Evolutionary conservation across 2,888 invertebrate genomes (phyloP).

Genomic region (Drosophila macrospina): DNA sequence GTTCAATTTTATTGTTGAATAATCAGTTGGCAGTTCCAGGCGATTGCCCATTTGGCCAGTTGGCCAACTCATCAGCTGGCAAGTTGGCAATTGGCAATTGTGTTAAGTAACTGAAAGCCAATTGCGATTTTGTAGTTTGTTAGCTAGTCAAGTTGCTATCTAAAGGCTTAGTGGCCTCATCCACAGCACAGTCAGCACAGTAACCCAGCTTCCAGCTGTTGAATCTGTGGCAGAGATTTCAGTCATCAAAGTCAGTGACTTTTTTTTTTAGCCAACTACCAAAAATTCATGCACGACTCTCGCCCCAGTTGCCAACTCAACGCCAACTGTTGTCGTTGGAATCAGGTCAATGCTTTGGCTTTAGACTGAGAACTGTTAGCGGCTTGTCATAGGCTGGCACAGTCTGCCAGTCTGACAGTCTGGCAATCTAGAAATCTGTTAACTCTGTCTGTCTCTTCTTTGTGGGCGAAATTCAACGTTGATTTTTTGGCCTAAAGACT

Average conservation of each 20-base stretch:
- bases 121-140: conserved; percentile 11
- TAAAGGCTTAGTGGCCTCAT: conserved; percentile 8
- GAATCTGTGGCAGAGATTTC: conserved; percentile 1
- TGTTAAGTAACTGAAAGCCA: conserved; percentile 24
- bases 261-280: conserved; percentile 20
- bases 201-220: conserved; percentile 29
- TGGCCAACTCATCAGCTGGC: conserved; percentile 22
- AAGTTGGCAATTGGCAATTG: conserved; percentile 10
- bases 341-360: conserved; percentile 70
- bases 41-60: conserved; percentile 31
- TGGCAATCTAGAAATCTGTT: conserved; percentile 12
- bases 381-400: conserved; percentile 21
- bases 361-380: conserved; percentile 38
- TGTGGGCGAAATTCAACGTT: conserved; percentile 33
- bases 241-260: conserved; percentile 18
- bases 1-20: conserved; percentile 44
- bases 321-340: conserved; percentile 64
- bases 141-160: not conserved
- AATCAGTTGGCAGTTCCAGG: conserved; percentile 31
- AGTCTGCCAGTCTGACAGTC: conserved; percentile 13
- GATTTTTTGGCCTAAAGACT: conserved; percentile 27
- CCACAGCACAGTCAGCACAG: conserved; percentile 11
- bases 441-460: not conserved
- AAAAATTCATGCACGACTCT: conserved; percentile 36
- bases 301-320: conserved; percentile 58